Evolutionary conservation across 2,797 vertebrate species (phyloP).

Genomic region (Myiothlypis coronata): DNA sequence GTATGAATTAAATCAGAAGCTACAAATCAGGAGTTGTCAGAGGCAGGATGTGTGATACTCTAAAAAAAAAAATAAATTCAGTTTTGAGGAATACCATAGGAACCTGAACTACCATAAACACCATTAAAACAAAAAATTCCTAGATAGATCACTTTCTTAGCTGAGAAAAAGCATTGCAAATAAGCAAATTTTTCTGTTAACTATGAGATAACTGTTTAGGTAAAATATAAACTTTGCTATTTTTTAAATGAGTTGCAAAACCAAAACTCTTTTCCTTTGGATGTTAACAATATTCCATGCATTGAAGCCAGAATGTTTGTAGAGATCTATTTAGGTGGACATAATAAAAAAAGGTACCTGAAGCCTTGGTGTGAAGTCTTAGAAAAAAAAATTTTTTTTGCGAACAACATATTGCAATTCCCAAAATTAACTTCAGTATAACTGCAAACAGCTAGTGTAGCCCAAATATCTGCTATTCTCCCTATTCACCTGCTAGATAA

Average conservation of each 20-base stretch:
- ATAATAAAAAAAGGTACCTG: background rate
- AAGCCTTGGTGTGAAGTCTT: background rate
- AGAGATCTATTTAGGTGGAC: background rate
- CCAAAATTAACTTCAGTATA: background rate
- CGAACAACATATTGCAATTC: background rate
- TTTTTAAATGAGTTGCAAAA: background rate
- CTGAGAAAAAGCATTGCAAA: background rate
- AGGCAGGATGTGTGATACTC: background rate
- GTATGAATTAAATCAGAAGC: background rate
- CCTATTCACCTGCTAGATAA: background rate
- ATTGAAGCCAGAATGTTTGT: background rate
- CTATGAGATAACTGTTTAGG: background rate
- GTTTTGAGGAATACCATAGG: fast-evolving
- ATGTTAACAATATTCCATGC: background rate
- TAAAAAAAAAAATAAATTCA: background rate
- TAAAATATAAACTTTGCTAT: background rate
- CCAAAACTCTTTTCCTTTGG: background rate
- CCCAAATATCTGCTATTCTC: background rate
- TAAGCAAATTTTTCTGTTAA: background rate
- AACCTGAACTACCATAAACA: background rate
- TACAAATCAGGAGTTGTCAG: background rate
- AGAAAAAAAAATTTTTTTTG: background rate
- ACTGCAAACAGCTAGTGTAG: background rate
- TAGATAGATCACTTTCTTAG: background rate
- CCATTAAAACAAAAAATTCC: background rate